Base-by-base conservation (phyloP, 2,113 vertebrate genomes). In the Equus przewalskii region DNA sequence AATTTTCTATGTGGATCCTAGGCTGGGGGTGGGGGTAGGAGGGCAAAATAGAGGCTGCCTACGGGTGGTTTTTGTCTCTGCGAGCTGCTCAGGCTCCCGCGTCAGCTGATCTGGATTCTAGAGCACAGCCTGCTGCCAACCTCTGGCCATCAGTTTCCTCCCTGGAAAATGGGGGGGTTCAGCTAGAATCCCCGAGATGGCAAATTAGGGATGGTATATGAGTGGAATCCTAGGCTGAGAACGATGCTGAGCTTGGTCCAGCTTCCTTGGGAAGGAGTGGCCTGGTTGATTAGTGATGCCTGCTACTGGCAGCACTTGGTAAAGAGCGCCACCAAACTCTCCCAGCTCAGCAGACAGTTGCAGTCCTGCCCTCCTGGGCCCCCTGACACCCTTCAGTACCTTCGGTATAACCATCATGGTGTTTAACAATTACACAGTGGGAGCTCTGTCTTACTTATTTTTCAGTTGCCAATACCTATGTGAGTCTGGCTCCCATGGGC, bases 401-500 rank as follows among this genome's bases (percentile, higher is more conserved):
- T 24, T 9, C 19, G 26, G 65, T 44, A 21, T 21, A 92, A 30
- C 56, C 60, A 36, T 10, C 30, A 3, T 6, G 51, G 46, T 41
- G 81, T 51, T 51, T 70, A 62, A 30, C 54, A 30, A 14, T 51
- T 28, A 58, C 51, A 76, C 72, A 70, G 67, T 1, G 28, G 28
- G 46, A 54, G 28, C 14, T 44, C 83, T 54, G 36, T n/a, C 22
- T 22, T 58, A 15, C 18, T 76, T 82, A 21, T 7, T 81, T 84
- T 65, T 28, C 56, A 75, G 7, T 14, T 54, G 28, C 36, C 64
- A 33, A 4, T 8, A 28, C 36, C 69, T 80, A 41, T 41, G 36
- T 41, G 88, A 84, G 70, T 46, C 97, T 54, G 54, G 64, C 41
- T 84, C 81, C 46, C 75, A 36, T 7, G 22, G 79, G 44, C 72